Conservation (phyloP, 2,113 vertebrate species). For the Xerus inauris region DNA sequence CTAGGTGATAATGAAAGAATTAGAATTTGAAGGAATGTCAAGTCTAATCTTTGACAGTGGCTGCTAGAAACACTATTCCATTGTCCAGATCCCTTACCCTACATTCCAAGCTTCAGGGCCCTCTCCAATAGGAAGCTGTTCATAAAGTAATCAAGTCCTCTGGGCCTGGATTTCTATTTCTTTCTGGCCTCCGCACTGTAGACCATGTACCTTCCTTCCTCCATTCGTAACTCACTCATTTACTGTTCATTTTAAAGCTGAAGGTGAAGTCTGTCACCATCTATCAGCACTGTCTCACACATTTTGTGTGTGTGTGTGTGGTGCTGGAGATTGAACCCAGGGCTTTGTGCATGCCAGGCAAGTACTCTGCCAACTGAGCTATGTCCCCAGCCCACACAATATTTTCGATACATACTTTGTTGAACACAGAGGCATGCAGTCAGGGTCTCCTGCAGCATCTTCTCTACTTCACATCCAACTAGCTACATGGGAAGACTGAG, state of each 20-base stretch:
- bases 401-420: no score
- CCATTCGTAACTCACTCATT: no score
- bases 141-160: not conserved
- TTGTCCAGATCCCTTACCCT: not conserved
- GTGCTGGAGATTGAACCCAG: no score
- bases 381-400: no score
- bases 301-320: no score
- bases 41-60: not conserved
- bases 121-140: not conserved
- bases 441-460: rapidly evolving
- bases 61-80: not conserved
- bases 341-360: no score
- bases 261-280: not conserved
- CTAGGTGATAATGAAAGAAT: not conserved
- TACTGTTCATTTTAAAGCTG: not conserved
- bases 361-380: no score
- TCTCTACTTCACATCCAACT: not conserved
- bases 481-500: not conserved
- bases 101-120: not conserved
- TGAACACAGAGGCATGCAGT: not conserved
- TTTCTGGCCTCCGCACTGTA: not conserved
- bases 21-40: not conserved
- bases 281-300: not conserved
- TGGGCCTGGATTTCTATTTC: not conserved
- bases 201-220: not conserved